Percentiles rank a stretch among this genome's conserved stretches.
Conservation (phyloP, 2,888 invertebrate species). For the Polia nebulosa region DNA sequence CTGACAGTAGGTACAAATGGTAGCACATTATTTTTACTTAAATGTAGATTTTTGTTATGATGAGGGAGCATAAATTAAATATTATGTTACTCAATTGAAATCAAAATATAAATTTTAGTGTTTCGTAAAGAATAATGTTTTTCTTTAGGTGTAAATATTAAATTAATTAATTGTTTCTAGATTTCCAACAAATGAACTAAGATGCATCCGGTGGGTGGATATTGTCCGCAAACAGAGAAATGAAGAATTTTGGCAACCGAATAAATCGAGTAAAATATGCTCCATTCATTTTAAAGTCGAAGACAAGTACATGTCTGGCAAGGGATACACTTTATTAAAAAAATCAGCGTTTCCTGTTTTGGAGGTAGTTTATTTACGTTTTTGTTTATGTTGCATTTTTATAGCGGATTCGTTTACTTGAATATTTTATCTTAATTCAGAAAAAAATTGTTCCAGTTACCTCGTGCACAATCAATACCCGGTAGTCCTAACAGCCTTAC, state of each 20-base stretch:
- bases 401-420: slow-evolving; percentile 3
- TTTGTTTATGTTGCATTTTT: slow-evolving; percentile 1
- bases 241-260: slow-evolving; percentile 8
- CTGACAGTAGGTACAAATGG: slow-evolving; percentile 2
- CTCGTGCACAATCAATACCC: slow-evolving; percentile 5
- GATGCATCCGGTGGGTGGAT: not conserved
- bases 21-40: slow-evolving; percentile 1
- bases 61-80: too few relatives aligned
- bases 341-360: slow-evolving; percentile 8
- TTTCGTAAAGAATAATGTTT: not conserved
- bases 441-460: slow-evolving; percentile 3
- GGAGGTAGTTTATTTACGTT: slow-evolving; percentile 9
- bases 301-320: slow-evolving; percentile 5
- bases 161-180: slow-evolving; percentile 7
- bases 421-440: slow-evolving; percentile 8
- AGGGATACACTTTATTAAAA: slow-evolving; percentile 13
- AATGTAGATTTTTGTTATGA: not conserved
- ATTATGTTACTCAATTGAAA: not conserved
- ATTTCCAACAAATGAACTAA: slow-evolving; percentile 16
- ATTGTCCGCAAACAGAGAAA: slow-evolving; percentile 9
- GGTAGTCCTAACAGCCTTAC: slow-evolving; percentile 12
- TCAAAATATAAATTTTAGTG: not conserved
- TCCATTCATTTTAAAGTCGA: slow-evolving; percentile 11
- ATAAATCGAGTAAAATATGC: slow-evolving; percentile 11
- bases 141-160: not conserved